Evolutionary conservation across 2,797 vertebrate genomes (phyloP), one percentile per base, ranked within the genome.

Genomic region (Rhodeus uyekii): DNA sequence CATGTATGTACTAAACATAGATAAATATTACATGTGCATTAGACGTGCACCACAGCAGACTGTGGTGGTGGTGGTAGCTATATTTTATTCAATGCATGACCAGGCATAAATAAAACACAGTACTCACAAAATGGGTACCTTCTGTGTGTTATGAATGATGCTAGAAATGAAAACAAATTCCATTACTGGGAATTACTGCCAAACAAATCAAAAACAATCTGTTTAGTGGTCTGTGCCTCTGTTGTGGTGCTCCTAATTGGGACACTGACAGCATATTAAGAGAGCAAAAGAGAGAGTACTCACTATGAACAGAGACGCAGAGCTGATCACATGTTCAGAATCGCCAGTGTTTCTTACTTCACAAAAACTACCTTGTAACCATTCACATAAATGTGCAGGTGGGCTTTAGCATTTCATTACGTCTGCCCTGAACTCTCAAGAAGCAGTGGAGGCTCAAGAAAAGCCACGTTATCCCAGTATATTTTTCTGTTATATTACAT

Each of bases 111-210:
- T 83, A 83, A 78, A 65, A 63, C 42, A 46, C 60, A 71, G 1
- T 77, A 73, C 69, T 81, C 84, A 76, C 86, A 87, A 84, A 91
- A 90, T 87, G 71, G 65, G 83, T 86, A 69, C 39, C 64, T 65
- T 2, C 55, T 86, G 81, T 86, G 82, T 80, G 80, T 87, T 88
- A 88, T 83, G 89, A 91, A 91, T 87, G 81, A 86, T 86, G 89
- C 34, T 84, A 78, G 39, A 87, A 73, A 84, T 88, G 79, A 90
- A 88, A 86, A 82, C 81, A 87, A 48, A 90, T 87, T 86, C 87
- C 16, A 63, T 87, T 87, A 86, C 86, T 36, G 60, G 61, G 42
- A 65, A 71, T 77, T 76, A 44, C 38, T 85, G 83, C 87, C 84
- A 22, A 77, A 80, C 86, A 91, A 89, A 88, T 87, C 81, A 85